These are phyloP conservation scores for Yponomeuta cagnagella DNA, from an alignment of 2,888 invertebrate species.

Conservation along the genomic window DNA sequence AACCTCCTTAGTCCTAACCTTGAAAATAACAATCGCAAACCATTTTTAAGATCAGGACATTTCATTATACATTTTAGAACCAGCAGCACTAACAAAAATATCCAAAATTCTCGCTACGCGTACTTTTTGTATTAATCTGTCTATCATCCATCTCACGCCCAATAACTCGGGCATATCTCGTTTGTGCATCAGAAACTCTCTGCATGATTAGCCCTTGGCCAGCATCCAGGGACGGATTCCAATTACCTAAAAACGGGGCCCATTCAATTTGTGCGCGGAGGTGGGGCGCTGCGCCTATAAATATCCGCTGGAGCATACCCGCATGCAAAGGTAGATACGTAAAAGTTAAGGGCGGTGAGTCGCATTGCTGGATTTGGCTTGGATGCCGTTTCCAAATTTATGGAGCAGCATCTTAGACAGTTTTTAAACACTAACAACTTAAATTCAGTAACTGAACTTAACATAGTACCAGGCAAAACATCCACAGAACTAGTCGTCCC, in stretches of 20 bases:
- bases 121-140: not conserved
- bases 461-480: no score
- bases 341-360: conserved; percentile 7
- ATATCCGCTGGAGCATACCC: conserved; percentile 31
- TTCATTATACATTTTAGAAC: no score
- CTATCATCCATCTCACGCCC: not conserved
- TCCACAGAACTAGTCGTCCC: no score
- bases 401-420: no score
- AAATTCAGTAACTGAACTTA: no score
- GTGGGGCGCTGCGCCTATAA: conserved; percentile 18
- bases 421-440: no score
- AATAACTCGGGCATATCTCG: not conserved
- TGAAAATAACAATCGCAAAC: no score
- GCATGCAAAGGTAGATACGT: conserved; percentile 21
- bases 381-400: not conserved
- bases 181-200: not conserved
- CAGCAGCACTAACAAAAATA: not conserved
- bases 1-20: no score
- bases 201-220: not conserved
- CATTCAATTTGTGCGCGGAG: conserved; percentile 41
- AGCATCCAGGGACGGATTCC: conserved; percentile 19
- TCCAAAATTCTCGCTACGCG: not conserved
- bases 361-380: not conserved
- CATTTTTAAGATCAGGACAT: no score
- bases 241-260: conserved; percentile 47